Percentiles rank a stretch among this genome's conserved stretches.
These are phyloP conservation scores for Uromys caudimaculatus DNA, from an alignment of 2,797 vertebrate genomes.

Conservation along the genomic window DNA sequence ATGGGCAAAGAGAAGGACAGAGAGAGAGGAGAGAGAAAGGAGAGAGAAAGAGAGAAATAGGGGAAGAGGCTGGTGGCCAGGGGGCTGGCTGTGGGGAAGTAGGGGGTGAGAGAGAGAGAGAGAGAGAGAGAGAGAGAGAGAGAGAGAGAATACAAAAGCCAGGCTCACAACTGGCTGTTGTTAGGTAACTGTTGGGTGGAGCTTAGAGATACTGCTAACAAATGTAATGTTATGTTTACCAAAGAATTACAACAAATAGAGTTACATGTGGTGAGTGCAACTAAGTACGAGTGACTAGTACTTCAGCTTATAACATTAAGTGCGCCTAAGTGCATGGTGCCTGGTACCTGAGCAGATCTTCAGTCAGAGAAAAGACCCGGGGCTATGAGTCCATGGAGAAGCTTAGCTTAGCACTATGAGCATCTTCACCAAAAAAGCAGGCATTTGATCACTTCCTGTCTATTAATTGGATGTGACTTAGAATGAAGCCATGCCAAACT, in stretches of 20 bases:
- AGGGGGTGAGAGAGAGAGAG: no score
- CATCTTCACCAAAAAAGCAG: neutral
- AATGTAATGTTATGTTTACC: neutral
- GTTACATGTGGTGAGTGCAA: neutral
- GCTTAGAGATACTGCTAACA: no score
- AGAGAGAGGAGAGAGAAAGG: no score
- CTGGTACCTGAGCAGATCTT: neutral
- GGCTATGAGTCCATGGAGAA: no score
- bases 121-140: no score
- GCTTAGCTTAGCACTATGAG: neutral
- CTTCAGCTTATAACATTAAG: neutral
- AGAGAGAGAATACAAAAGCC: no score
- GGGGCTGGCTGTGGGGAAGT: fast-evolving
- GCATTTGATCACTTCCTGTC: neutral
- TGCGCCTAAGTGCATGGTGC: neutral
- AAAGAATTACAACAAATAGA: neutral
- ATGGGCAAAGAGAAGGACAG: no score
- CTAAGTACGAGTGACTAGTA: neutral
- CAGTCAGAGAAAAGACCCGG: neutral
- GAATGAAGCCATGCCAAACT: neutral
- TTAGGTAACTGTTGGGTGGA: no score
- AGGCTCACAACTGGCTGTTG: no score
- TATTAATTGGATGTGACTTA: neutral
- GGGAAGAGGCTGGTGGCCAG: no score
- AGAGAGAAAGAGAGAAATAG: no score